Base-by-base conservation (phyloP, 2,888 invertebrate genomes). In the Cantharis nigra region DNA sequence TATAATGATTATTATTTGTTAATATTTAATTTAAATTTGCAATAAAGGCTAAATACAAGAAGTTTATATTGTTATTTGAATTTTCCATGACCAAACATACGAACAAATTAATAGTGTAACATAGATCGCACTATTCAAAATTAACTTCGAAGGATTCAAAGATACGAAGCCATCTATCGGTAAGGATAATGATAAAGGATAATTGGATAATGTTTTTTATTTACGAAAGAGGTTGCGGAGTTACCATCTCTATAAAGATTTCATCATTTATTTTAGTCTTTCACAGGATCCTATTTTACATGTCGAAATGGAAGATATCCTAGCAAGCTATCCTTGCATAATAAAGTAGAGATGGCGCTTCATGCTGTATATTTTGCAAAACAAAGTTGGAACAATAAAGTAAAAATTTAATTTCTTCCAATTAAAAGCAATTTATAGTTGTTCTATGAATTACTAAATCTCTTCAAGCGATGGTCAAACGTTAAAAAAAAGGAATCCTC, bases 1-100 rank as follows among this genome's bases (percentile, higher is more conserved):
- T 70, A 70, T n/a, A 28, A 75, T 69, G 70, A 75, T 63, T 28
- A 70, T 72, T 72, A 64, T 63, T 74, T 64, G 49, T 69, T 70
- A 63, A 74, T 75, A 67, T 49, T 75, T 70, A 63, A 23, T 70
- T 73, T 62, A 64, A 64, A 69, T 20, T 69, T 71, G 69, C 49
- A 49, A 49, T 49, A 49, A 49, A 49, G n/a, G 0, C 49, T 49
- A n/a, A 5, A n/a, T n/a, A n/a, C 7, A 7, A 49, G 13, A 49
- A 49, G 9, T 49, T 49, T 49, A 49, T 49, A n/a, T 2, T 26
- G 26, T 2, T 49, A n/a, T 49, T 49, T 49, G n/a, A 49, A 49
- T n/a, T 49, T 49, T n/a, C n/a, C n/a, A 49, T 5, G n/a, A 49
- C n/a, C 7, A 49, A n/a, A 13, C n/a, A 4, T 49, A 20, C 20